phyloP scores from a whole-genome alignment of 1,140 invertebrate genomes.

The Drosophila yakuba region DNA sequence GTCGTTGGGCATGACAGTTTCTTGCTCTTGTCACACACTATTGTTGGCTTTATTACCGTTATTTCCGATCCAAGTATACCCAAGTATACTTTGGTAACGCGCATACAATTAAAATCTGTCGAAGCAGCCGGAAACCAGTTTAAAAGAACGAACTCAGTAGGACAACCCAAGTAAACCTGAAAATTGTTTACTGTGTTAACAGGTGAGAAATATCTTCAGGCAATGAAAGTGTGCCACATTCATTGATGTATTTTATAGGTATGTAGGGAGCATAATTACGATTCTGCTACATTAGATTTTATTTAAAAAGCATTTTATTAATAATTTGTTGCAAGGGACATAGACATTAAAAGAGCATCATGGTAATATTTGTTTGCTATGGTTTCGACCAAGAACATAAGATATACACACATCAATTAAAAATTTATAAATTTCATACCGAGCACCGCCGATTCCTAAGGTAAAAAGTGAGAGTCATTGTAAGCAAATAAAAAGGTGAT shows the following conservation, averaged over 20 bases:
- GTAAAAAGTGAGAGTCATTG: conserved; percentile 70
- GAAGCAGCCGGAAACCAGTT: conserved; percentile 29
- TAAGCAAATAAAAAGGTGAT: conserved; percentile 10
- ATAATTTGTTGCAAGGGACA: too few relatives aligned
- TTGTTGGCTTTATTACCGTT: too few relatives aligned
- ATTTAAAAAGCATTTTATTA: neutral
- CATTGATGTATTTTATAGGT: conserved; percentile 1
- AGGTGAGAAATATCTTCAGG: conserved; percentile 43
- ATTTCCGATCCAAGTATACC: too few relatives aligned
- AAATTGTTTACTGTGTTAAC: conserved; percentile 5
- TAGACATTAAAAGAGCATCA: neutral
- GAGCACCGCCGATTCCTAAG: conserved; percentile 3
- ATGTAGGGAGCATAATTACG: neutral
- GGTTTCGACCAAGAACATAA: neutral
- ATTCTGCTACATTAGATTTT: too few relatives aligned
- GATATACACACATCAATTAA: conserved; percentile 54
- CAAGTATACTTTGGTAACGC: too few relatives aligned
- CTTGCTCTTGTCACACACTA: too few relatives aligned
- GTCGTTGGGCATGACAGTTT: too few relatives aligned
- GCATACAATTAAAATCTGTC: conserved; percentile 2
- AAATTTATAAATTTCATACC: conserved; percentile 34
- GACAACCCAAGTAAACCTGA: neutral
- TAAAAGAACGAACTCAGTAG: conserved; percentile 16
- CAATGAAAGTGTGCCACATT: conserved; percentile 52
- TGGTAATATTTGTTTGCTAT: conserved; percentile 3